phyloP scores from a whole-genome alignment of 2,797 vertebrate genomes.

The Helarctos malayanus region DNA sequence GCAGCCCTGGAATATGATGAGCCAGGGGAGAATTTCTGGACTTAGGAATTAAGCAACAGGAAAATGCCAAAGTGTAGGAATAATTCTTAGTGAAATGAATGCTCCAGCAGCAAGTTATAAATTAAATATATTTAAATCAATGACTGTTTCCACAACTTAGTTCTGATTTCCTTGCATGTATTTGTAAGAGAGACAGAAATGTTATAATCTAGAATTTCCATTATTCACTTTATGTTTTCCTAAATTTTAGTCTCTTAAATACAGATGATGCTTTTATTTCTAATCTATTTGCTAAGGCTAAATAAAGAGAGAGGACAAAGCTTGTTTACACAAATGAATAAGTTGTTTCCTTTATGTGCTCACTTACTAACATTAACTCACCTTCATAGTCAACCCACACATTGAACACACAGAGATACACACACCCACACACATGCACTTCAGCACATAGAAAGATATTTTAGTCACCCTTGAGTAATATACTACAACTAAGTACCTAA shows the following conservation, averaged over 20 bases:
- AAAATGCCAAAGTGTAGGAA: background rate
- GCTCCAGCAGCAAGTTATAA: slow-evolving; percentile 1
- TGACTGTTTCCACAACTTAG: background rate
- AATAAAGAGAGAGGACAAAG: background rate
- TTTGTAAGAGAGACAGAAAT: slow-evolving; percentile 27
- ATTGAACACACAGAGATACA: background rate
- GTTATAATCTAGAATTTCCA: background rate
- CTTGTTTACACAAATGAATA: background rate
- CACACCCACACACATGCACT: background rate
- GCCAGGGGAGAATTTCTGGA: background rate
- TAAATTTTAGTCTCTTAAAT: background rate
- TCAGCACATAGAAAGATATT: background rate
- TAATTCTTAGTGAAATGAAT: slow-evolving; percentile 11
- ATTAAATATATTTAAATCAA: background rate
- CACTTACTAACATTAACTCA: background rate
- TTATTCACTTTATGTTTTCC: background rate
- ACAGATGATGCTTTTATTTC: background rate
- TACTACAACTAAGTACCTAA: slow-evolving; percentile 14
- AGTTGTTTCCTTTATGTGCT: background rate
- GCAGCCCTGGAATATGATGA: background rate
- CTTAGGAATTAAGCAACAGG: background rate
- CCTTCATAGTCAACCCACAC: background rate
- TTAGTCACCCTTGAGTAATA: background rate
- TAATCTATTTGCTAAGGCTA: background rate
- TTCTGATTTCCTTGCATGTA: slow-evolving; percentile 32